Evolutionary conservation across 2,113 vertebrate species (phyloP).

Genomic region (Caracal caracal): DNA sequence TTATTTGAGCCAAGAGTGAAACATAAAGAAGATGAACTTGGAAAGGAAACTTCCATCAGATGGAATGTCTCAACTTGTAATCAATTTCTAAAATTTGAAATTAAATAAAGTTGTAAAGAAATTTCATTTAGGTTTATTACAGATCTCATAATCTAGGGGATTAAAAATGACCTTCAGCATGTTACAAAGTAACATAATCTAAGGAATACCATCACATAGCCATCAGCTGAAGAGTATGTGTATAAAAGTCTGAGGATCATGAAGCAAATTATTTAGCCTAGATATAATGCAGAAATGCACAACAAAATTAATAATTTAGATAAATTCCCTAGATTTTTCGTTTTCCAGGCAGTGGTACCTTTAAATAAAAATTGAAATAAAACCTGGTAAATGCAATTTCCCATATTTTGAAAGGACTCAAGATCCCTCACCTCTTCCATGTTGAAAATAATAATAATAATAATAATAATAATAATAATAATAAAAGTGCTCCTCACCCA

Average conservation of each 20-base stretch:
- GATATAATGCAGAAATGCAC: not conserved
- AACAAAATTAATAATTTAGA: not conserved
- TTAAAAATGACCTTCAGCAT: not conserved
- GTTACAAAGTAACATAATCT: not conserved
- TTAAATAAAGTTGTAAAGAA: not conserved
- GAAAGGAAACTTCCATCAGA: not conserved
- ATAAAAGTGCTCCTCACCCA: not conserved
- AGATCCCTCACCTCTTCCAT: not conserved
- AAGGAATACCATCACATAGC: not conserved
- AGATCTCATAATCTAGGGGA: not conserved
- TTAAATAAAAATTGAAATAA: not conserved
- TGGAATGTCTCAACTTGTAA: not conserved
- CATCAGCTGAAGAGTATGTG: not conserved
- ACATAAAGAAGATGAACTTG: not conserved
- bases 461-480: not conserved
- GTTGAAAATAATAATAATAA: not conserved
- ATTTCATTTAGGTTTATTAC: not conserved
- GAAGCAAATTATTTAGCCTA: not conserved
- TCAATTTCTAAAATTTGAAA: not conserved
- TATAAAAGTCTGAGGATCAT: not conserved
- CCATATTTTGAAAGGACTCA: not conserved
- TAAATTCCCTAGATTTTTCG: not conserved
- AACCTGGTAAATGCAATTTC: not conserved
- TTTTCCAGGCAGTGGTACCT: not conserved
- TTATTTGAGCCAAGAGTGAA: not conserved